phyloP scores from a whole-genome alignment of 2,888 invertebrate species.

The Rhaphigaster nebulosa region DNA sequence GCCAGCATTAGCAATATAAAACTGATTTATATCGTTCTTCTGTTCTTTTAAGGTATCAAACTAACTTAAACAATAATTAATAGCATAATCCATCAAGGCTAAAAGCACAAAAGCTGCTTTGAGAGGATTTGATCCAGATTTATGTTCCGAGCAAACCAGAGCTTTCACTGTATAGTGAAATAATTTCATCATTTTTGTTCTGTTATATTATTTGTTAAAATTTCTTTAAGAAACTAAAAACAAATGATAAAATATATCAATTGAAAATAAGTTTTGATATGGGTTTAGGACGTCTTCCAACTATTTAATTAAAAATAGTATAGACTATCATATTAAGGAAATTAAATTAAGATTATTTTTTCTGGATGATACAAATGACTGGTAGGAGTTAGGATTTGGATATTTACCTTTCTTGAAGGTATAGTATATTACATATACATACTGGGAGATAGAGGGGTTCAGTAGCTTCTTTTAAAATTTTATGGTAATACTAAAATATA shows the following conservation, averaged over 20 bases:
- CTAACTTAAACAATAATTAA: not conserved
- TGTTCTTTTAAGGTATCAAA: not conserved
- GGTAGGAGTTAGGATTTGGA: no score
- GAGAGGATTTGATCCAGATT: not conserved
- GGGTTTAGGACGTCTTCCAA: no score
- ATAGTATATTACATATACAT: no score
- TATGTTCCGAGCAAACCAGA: not conserved
- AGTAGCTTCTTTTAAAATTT: no score
- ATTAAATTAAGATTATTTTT: no score
- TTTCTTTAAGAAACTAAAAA: not conserved
- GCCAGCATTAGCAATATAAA: not conserved
- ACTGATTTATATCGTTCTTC: not conserved
- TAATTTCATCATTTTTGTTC: not conserved
- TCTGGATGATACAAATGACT: no score
- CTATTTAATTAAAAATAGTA: no score
- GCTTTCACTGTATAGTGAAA: not conserved
- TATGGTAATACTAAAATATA: no score
- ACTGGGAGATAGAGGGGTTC: no score
- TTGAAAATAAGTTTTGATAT: no score
- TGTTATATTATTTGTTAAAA: not conserved
- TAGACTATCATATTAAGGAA: no score
- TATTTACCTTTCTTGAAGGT: no score
- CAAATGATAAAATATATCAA: not conserved
- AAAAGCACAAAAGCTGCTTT: slow-evolving; percentile 22
- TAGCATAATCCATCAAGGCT: not conserved